phyloP scores from a whole-genome alignment of 2,888 invertebrate genomes.

The Caenorhabditis sp. region DNA sequence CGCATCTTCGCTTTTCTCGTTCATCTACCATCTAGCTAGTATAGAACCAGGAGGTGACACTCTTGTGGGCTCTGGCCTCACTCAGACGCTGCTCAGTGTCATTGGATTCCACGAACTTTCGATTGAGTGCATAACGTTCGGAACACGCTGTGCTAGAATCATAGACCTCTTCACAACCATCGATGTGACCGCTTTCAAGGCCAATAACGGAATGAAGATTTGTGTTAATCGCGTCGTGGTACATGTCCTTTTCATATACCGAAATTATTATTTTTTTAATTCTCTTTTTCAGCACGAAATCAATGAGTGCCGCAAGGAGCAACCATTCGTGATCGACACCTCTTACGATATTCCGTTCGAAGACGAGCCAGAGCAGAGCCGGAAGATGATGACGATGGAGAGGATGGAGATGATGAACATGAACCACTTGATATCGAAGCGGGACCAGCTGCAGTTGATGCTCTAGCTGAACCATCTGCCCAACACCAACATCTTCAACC shows the following conservation, averaged over 20 bases:
- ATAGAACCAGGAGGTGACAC: slow-evolving; percentile 86
- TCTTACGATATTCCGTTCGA: slow-evolving; percentile 57
- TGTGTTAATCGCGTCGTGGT: slow-evolving; percentile 88
- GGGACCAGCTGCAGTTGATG: background rate
- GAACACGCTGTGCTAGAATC: slow-evolving; percentile 88
- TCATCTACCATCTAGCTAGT: slow-evolving; percentile 92
- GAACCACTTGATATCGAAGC: background rate
- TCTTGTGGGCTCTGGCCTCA: slow-evolving; percentile 92
- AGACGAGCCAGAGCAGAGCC: slow-evolving; percentile 33
- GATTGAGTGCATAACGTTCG: slow-evolving; percentile 92
- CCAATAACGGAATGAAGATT: slow-evolving; percentile 89
- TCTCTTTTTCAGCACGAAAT: slow-evolving; percentile 86
- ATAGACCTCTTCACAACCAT: slow-evolving; percentile 93
- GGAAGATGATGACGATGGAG: background rate
- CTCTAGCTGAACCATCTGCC: slow-evolving; percentile 3
- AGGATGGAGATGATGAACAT: background rate
- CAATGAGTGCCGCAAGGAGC: slow-evolving; percentile 89
- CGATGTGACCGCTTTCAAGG: slow-evolving; percentile 92
- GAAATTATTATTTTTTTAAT: too few relatives aligned
- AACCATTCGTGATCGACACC: slow-evolving; percentile 88
- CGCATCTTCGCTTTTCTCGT: slow-evolving; percentile 92
- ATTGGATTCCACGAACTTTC: slow-evolving; percentile 92
- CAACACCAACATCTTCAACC: background rate
- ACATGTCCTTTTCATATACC: too few relatives aligned
- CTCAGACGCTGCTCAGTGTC: slow-evolving; percentile 91